These are phyloP conservation scores for Darevskia mixta DNA, from an alignment of 2,797 vertebrate genomes.

Conservation along the genomic window DNA sequence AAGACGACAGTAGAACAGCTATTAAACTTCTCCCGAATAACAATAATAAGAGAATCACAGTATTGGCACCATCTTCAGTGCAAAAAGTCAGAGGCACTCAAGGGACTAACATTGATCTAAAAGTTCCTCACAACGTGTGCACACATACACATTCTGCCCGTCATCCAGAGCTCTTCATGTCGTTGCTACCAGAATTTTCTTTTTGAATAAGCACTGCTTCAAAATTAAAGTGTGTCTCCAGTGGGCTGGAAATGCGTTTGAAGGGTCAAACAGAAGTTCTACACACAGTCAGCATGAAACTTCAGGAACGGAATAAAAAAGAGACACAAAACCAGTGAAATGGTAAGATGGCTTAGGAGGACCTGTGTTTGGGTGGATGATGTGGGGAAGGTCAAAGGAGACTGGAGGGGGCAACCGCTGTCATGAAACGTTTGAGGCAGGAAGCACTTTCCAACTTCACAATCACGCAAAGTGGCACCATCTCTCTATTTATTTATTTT, in stretches of 20 bases:
- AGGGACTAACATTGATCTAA: slow-evolving; percentile 88
- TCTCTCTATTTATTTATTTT: neutral
- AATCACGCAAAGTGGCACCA: no score
- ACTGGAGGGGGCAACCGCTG: neutral
- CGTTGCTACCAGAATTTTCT: slow-evolving; percentile 82
- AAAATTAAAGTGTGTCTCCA: slow-evolving; percentile 83
- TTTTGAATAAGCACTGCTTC: slow-evolving; percentile 84
- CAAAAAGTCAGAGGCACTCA: slow-evolving; percentile 84
- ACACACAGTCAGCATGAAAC: slow-evolving; percentile 76
- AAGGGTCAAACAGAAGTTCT: slow-evolving; percentile 84
- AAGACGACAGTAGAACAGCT: slow-evolving; percentile 26
- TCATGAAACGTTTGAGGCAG: neutral
- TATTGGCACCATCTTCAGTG: slow-evolving; percentile 76
- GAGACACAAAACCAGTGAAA: neutral
- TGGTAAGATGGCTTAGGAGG: neutral
- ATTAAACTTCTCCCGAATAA: slow-evolving; percentile 75
- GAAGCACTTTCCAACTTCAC: neutral
- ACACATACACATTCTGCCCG: slow-evolving; percentile 40
- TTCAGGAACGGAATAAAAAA: slow-evolving; percentile 22
- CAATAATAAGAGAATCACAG: slow-evolving; percentile 73
- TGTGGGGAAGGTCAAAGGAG: neutral
- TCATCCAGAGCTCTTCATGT: slow-evolving; percentile 73
- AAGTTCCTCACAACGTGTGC: slow-evolving; percentile 75
- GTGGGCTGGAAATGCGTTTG: slow-evolving; percentile 82
- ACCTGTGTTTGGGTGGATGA: fast-evolving